A percentile compares a stretch with the other conserved stretches of the same genome.
Conservation (phyloP, 2,888 invertebrate genomes). For the Tenthredo distinguenda region DNA sequence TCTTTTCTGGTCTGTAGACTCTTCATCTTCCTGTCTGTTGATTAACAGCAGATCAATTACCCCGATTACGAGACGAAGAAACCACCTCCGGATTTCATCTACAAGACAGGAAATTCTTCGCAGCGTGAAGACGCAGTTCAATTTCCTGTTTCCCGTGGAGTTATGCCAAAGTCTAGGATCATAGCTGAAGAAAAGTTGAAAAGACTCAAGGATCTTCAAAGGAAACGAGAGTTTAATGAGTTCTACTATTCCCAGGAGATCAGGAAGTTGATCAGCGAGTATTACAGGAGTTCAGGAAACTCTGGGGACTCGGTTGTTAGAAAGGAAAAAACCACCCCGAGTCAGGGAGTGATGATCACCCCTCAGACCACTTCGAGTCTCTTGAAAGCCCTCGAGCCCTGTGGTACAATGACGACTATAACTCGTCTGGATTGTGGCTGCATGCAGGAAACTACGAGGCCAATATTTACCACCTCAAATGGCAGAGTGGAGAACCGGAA, state of each 20-base stretch:
- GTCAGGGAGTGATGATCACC: background rate
- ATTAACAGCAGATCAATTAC: constrained; percentile 16
- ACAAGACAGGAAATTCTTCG: background rate
- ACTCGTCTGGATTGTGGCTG: constrained; percentile 69
- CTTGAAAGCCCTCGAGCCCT: constrained; percentile 63
- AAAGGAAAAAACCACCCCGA: background rate
- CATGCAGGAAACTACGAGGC: constrained; percentile 64
- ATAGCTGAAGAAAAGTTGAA: constrained; percentile 63
- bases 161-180: constrained; percentile 57
- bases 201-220: constrained; percentile 66
- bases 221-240: constrained; percentile 64
- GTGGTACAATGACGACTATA: constrained; percentile 69
- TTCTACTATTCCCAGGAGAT: constrained; percentile 68
- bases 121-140: background rate
- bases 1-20: background rate
- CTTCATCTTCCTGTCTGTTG: background rate
- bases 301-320: background rate
- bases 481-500: constrained; percentile 62
- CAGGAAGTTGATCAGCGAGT: constrained; percentile 65
- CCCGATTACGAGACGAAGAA: background rate
- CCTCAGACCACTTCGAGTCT: background rate
- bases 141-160: background rate
- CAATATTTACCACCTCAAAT: constrained; percentile 65
- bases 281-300: constrained; percentile 56
- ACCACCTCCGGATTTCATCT: background rate